Base-by-base conservation (phyloP, 2,888 invertebrate genomes). In the Dolichopus griseipennis region DNA sequence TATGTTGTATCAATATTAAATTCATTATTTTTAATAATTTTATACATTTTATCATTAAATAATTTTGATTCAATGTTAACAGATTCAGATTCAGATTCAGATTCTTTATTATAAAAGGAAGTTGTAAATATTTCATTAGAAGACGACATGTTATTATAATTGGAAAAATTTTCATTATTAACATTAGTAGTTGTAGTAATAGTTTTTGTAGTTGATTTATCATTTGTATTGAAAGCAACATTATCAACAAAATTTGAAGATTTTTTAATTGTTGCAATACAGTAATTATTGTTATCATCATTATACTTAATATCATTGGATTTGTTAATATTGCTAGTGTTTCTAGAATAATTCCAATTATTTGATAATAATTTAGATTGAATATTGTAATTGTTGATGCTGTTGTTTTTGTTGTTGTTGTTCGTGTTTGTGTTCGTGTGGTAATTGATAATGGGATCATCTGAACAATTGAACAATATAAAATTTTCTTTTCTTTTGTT, bases 41-140 rank as follows among this genome's bases (percentile, higher is more conserved):
- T n/a, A n/a, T 41, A 41, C 9, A 4, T 18, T 52, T 52, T 52
- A 52, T 52, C n/a, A 12, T 52, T 52, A 52, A 52, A 52, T 52
- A 52, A 15, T 52, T 52, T 52, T 15, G n/a, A 52, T 52, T 52
- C 52, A 52, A 52, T 52, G 52, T 52, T 52, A 52, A 52, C 52
- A 52, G 52, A 52, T n/a, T n/a, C n/a, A n/a, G n/a, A n/a, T n/a
- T n/a, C n/a, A n/a, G n/a, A n/a, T n/a, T n/a, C n/a, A n/a, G n/a
- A n/a, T 52, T 52, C 15, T 52, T 52, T 52, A 52, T 52, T 52
- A n/a, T 12, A 52, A 52, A 18, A 52, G 18, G 52, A 52, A 52
- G 52, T 18, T 6, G 9, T 6, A 52, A 12, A 18, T 52, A 18
- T 52, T 12, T 52, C 52, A 52, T 9, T 12, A 12, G 15, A 9